A percentile compares a stretch with the other conserved stretches of the same genome.
These are phyloP conservation scores for Ochropacha duplaris DNA, from an alignment of 2,888 invertebrate species.

Conservation along the genomic window DNA sequence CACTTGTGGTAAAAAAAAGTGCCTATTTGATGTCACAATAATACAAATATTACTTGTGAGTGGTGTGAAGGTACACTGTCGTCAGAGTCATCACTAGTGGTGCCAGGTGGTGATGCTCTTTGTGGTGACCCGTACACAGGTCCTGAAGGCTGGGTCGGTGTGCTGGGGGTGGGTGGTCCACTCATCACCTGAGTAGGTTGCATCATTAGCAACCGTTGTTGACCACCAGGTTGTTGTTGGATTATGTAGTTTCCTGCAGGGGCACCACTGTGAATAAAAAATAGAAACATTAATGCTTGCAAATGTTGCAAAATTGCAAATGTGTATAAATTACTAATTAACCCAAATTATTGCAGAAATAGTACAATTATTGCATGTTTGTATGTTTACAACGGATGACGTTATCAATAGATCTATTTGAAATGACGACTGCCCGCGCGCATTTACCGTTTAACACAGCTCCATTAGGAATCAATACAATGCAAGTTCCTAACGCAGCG, in stretches of 20 bases:
- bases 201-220: slow-evolving; percentile 80
- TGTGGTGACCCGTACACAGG: slow-evolving; percentile 83
- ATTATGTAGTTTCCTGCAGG: slow-evolving; percentile 84
- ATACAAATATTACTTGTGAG: slow-evolving; percentile 47
- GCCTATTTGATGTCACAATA: background rate
- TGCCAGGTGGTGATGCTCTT: slow-evolving; percentile 86
- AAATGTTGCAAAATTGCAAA: too few relatives aligned
- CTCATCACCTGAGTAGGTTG: slow-evolving; percentile 79
- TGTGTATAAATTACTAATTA: too few relatives aligned
- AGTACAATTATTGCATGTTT: too few relatives aligned
- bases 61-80: slow-evolving; percentile 88
- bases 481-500: too few relatives aligned
- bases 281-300: too few relatives aligned
- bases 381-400: too few relatives aligned
- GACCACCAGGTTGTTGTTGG: slow-evolving; percentile 83
- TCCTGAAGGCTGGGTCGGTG: slow-evolving; percentile 63
- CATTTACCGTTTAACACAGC: too few relatives aligned
- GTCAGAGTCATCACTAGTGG: slow-evolving; percentile 94
- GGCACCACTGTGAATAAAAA: slow-evolving; percentile 60
- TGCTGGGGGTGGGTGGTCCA: slow-evolving; percentile 72
- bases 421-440: too few relatives aligned
- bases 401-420: too few relatives aligned
- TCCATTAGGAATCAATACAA: too few relatives aligned
- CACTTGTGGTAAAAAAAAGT: too few relatives aligned
- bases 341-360: too few relatives aligned